Base-by-base conservation (phyloP, 2,888 invertebrate species). In the Atherix ibis region DNA sequence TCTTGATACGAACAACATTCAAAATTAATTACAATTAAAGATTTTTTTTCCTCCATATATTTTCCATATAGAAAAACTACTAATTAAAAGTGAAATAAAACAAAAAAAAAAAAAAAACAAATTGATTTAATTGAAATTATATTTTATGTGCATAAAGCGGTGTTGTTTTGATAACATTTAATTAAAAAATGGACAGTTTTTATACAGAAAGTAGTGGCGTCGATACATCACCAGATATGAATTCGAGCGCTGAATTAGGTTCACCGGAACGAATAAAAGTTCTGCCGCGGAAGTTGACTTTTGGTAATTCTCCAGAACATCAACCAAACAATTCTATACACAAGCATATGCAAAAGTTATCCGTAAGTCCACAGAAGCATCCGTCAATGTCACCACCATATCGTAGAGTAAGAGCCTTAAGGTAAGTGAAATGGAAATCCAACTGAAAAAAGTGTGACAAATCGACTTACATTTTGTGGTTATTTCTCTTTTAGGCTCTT, bases 401-500 rank as follows among this genome's bases (percentile, higher is more conserved):
- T 46, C 67, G 70, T 43, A 63, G 69, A 47, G 71, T 73, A 16
- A 59, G 68, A 41, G 71, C 71, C 4, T 53, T 73, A 28, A 64
- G 65, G 67, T 68, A 58, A 50, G 58, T 27, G n/a, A 25, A 31
- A 10, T 5, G 12, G n/a, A 19, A 29, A 9, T 30, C n/a, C 17
- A 25, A 27, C n/a, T 19, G 5, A 2, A 18, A 17, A 22, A 14
- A 22, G 4, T 13, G 2, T 18, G 5, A 24, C 17, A 6, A 28
- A 22, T 22, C 27, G 26, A 27, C 6, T 31, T 5, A 22, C 9
- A 19, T 25, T 9, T n/a, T 24, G 25, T 6, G n/a, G n/a, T n/a
- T n/a, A n/a, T n/a, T 40, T n/a, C 43, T 36, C 19, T 54, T 54
- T 63, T 49, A 73, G 84, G 45, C 62, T 89, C 2, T 83, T 83